A percentile compares a stretch with the other conserved stretches of the same genome.
Evolutionary conservation across 1,140 invertebrate species (phyloP).

Genomic region (Sminthurides bifidus): DNA sequence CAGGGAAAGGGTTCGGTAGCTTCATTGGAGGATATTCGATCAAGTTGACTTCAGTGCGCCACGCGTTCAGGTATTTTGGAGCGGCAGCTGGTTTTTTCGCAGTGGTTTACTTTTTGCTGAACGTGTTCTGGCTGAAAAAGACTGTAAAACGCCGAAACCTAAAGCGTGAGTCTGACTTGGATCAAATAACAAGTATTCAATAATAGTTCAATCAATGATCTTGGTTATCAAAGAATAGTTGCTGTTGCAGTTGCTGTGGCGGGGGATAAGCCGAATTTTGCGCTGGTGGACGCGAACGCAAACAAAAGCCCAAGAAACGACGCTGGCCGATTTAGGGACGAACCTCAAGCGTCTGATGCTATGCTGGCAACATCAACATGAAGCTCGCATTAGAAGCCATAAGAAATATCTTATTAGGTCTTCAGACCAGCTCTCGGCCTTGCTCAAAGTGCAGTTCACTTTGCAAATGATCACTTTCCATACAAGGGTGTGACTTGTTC

Average conservation of each 20-base stretch:
- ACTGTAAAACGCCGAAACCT: slow-evolving; percentile 9
- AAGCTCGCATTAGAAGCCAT: too few species aligned
- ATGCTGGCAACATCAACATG: too few species aligned
- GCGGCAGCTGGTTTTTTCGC: slow-evolving; percentile 53
- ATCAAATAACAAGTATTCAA: not conserved
- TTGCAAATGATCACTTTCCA: too few species aligned
- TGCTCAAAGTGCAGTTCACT: too few species aligned
- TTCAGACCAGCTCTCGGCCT: too few species aligned
- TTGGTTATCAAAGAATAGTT: not conserved
- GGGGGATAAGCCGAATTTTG: not conserved
- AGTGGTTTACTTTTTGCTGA: slow-evolving; percentile 53
- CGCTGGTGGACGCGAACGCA: not conserved
- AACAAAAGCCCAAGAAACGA: not conserved
- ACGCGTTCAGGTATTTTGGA: slow-evolving; percentile 64
- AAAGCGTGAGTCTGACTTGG: not conserved
- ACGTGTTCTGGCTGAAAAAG: slow-evolving; percentile 56
- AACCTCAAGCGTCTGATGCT: not conserved
- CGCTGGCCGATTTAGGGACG: not conserved
- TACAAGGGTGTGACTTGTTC: too few species aligned
- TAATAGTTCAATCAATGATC: not conserved
- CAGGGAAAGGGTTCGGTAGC: slow-evolving; percentile 61
- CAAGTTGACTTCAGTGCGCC: slow-evolving; percentile 52
- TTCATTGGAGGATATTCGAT: slow-evolving; percentile 67
- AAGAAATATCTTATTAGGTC: too few species aligned
- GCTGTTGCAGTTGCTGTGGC: not conserved